Evolutionary conservation across 2,113 vertebrate species (phyloP).

Genomic region (Baryphthengus martii): DNA sequence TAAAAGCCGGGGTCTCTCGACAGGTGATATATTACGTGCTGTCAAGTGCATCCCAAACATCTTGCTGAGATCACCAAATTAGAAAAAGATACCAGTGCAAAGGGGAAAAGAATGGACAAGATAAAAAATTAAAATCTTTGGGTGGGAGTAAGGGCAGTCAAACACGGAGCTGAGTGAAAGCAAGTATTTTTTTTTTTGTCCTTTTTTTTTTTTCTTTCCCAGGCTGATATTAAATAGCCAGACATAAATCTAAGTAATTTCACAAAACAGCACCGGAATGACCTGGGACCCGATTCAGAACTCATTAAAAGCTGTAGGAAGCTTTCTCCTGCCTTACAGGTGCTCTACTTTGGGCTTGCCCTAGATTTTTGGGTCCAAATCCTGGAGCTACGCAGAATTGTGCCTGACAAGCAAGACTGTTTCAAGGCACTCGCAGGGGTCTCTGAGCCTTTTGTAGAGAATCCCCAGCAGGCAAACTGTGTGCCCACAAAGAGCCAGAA

Average conservation of each 20-base stretch:
- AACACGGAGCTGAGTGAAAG: neutral
- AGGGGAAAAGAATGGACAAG: neutral
- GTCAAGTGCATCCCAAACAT: neutral
- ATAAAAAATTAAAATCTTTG: constrained; percentile 11
- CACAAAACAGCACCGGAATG: neutral
- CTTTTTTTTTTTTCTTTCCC: neutral
- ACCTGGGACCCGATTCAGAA: neutral
- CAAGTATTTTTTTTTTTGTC: neutral
- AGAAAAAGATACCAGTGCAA: neutral
- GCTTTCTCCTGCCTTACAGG: rapidly evolving
- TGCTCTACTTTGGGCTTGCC: neutral
- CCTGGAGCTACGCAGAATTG: neutral
- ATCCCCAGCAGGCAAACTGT: rapidly evolving
- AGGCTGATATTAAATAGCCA: neutral
- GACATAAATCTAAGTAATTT: constrained; percentile 23
- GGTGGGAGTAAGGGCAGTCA: neutral
- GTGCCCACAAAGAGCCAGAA: rapidly evolving
- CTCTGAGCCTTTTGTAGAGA: rapidly evolving
- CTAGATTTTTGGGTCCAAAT: rapidly evolving
- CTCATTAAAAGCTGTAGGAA: neutral
- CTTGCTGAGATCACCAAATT: neutral
- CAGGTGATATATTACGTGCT: neutral
- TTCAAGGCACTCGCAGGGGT: rapidly evolving
- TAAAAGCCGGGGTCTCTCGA: neutral
- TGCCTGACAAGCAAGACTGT: rapidly evolving